phyloP scores from a whole-genome alignment of 1,140 invertebrate species.

The Listronotus bonariensis region DNA sequence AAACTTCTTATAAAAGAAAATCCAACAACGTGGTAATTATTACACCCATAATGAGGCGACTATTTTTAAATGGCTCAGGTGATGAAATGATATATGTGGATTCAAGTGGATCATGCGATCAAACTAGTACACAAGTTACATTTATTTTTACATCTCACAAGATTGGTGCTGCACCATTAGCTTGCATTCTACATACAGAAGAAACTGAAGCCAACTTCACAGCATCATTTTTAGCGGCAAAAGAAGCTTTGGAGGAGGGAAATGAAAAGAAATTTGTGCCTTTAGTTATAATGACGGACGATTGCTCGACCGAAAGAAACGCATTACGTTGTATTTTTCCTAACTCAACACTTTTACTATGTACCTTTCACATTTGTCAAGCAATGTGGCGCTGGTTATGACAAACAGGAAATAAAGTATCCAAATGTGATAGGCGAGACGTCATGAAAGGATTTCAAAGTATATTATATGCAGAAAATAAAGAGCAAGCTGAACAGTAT shows the following conservation, averaged over 20 bases:
- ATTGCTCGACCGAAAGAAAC: constrained; percentile 12
- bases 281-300: constrained; percentile 5
- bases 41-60: constrained; percentile 12
- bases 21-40: constrained; percentile 7
- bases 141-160: constrained; percentile 14
- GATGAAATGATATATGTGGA: no score
- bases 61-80: constrained; percentile 2
- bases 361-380: constrained; percentile 17
- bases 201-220: constrained; percentile 3
- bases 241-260: constrained; percentile 10
- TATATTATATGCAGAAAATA: constrained; percentile 18
- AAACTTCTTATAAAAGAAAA: not conserved
- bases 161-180: constrained; percentile 12
- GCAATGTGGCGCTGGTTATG: constrained; percentile 22
- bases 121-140: constrained; percentile 10
- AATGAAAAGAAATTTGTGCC: constrained; percentile 4
- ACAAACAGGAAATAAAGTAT: constrained; percentile 18
- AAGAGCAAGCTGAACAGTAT: constrained; percentile 14
- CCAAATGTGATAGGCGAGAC: constrained; percentile 17
- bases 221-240: constrained; percentile 7
- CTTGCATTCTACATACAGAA: constrained; percentile 12
- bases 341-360: constrained; percentile 17
- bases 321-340: constrained; percentile 17
- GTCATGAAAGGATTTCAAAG: constrained; percentile 16
- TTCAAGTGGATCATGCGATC: no score